phyloP scores from a whole-genome alignment of 2,797 vertebrate genomes.

The Eulemur coronatus region DNA sequence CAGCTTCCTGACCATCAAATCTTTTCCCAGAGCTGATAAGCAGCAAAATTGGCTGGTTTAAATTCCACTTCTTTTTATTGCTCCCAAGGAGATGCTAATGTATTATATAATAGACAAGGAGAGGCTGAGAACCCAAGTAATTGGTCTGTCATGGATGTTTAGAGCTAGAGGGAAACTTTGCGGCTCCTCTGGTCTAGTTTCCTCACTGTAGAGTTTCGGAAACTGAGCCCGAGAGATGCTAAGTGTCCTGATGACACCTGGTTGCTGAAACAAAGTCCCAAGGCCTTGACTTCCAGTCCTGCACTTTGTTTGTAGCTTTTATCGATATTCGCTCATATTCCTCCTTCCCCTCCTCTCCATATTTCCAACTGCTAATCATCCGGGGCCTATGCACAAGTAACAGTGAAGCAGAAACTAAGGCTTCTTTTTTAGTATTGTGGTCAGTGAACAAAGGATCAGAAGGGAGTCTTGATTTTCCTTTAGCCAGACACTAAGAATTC shows the following conservation, averaged over 20 bases:
- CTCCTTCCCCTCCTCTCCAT: neutral
- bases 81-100: constrained; percentile 38
- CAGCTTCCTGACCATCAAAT: constrained; percentile 23
- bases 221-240: neutral
- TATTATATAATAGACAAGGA: constrained; percentile 26
- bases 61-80: constrained; percentile 49
- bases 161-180: neutral
- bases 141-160: neutral
- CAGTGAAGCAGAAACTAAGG: neutral
- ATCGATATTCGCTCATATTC: neutral
- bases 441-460: neutral
- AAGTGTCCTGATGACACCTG: neutral
- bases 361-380: neutral
- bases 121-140: neutral
- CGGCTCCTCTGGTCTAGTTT: neutral
- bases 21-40: constrained; percentile 43
- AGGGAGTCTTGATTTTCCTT: neutral
- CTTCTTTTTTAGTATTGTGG: neutral
- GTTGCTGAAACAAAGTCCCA: neutral
- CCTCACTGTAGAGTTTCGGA: neutral
- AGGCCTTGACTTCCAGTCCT: neutral
- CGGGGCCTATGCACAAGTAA: neutral
- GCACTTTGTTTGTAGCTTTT: neutral
- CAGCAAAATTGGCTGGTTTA: constrained; percentile 29
- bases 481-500: neutral